These are phyloP conservation scores for Mirza zaza DNA, from an alignment of 2,113 vertebrate species.

Conservation along the genomic window DNA sequence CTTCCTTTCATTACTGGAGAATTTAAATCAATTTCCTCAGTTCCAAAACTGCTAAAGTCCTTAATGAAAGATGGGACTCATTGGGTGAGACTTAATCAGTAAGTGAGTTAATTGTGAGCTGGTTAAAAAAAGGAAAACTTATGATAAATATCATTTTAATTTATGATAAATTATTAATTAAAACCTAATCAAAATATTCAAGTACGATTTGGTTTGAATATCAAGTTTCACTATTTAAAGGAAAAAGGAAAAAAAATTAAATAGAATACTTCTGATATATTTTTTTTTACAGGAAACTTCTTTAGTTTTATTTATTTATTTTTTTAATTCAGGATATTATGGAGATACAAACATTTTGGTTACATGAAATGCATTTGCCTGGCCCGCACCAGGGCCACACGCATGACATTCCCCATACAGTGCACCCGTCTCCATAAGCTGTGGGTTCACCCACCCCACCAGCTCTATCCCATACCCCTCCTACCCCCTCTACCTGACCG, in stretches of 20 bases:
- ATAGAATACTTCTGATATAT: not conserved
- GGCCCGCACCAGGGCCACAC: no score
- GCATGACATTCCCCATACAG: no score
- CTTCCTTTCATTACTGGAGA: not conserved
- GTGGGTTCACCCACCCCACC: no score
- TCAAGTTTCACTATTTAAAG: not conserved
- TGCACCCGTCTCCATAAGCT: no score
- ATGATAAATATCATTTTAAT: not conserved
- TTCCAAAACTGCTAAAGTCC: not conserved
- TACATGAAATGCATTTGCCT: no score
- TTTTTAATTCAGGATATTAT: no score
- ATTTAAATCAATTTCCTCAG: not conserved
- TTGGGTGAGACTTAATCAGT: not conserved
- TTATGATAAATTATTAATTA: not conserved
- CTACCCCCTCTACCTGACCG: no score
- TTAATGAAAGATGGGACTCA: not conserved
- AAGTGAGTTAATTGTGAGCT: not conserved
- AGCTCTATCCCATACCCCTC: no score
- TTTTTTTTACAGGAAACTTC: no score
- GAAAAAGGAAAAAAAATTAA: not conserved
- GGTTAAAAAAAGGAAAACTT: not conserved
- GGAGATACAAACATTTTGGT: no score
- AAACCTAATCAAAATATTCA: not conserved
- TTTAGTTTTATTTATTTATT: no score
- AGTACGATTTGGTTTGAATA: not conserved